phyloP scores from a whole-genome alignment of 2,888 invertebrate genomes.

The Agrotis ipsilon region DNA sequence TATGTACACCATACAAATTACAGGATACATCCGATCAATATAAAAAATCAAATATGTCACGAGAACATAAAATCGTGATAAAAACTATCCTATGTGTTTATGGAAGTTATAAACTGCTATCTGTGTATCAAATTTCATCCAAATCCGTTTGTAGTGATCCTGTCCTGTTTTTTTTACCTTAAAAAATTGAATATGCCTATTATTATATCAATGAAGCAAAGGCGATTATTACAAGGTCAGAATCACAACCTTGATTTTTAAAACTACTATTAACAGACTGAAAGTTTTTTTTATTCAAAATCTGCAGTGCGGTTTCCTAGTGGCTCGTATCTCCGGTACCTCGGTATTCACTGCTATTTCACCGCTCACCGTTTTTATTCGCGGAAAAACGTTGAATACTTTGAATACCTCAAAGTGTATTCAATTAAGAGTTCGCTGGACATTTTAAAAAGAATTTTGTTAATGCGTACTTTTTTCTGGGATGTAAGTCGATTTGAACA shows the following conservation, averaged over 20 bases:
- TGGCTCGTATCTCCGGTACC: constrained; percentile 34
- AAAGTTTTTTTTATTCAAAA: constrained; percentile 40
- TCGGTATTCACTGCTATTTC: constrained; percentile 42
- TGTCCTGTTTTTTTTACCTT: too few relatives aligned
- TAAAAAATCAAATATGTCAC: too few relatives aligned
- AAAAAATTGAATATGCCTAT: too few relatives aligned
- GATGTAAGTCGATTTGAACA: constrained; percentile 25
- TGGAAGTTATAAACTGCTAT: too few relatives aligned
- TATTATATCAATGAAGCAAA: not conserved
- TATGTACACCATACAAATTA: too few relatives aligned
- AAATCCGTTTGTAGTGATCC: too few relatives aligned
- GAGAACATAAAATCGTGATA: too few relatives aligned
- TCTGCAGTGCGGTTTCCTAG: constrained; percentile 51
- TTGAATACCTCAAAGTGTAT: constrained; percentile 61
- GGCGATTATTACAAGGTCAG: not conserved
- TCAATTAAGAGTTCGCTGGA: constrained; percentile 62
- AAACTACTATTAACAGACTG: not conserved
- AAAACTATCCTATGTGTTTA: too few relatives aligned
- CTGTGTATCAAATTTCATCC: too few relatives aligned
- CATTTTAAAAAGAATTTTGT: constrained; percentile 53
- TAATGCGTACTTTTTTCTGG: constrained; percentile 44
- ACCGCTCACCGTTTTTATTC: constrained; percentile 48
- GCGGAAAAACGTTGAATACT: constrained; percentile 55
- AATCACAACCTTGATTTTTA: not conserved
- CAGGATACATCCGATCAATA: too few relatives aligned